A percentile compares a stretch with the other conserved stretches of the same genome.
Conservation (phyloP, 2,888 invertebrate genomes). For the Cosmopolites sordidus region DNA sequence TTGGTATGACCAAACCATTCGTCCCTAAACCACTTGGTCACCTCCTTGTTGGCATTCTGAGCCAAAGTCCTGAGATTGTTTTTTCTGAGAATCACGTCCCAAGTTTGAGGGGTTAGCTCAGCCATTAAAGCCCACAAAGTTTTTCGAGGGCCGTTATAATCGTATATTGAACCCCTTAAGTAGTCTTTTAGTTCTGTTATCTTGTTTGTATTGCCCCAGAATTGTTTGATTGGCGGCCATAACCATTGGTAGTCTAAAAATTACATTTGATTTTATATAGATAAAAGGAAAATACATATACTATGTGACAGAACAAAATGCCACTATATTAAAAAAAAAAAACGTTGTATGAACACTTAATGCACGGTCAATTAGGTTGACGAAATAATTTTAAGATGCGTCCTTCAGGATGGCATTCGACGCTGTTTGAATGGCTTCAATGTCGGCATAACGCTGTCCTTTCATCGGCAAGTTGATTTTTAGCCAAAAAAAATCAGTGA, state of each 20-base stretch:
- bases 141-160: conserved; percentile 48
- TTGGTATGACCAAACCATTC: conserved; percentile 66
- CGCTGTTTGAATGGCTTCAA: too few species aligned
- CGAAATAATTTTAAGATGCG: too few species aligned
- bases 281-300: too few species aligned
- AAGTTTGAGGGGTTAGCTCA: conserved; percentile 64
- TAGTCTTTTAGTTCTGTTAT: conserved; percentile 53
- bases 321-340: too few species aligned
- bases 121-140: conserved; percentile 68
- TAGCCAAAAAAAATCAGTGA: too few species aligned
- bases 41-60: conserved; percentile 63
- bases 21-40: conserved; percentile 63
- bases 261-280: too few species aligned
- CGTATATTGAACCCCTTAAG: conserved; percentile 46
- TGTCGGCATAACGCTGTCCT: too few species aligned
- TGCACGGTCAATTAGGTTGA: too few species aligned
- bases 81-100: conserved; percentile 58
- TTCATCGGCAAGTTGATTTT: too few species aligned
- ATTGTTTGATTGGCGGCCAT: conserved; percentile 58
- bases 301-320: too few species aligned
- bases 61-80: conserved; percentile 63
- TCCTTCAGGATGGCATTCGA: too few species aligned
- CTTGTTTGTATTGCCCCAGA: conserved; percentile 63
- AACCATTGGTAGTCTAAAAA: conserved; percentile 47
- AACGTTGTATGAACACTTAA: too few species aligned